Evolutionary conservation across 2,888 invertebrate species (phyloP).

Genomic region (Caenorhabditis sp.): DNA sequence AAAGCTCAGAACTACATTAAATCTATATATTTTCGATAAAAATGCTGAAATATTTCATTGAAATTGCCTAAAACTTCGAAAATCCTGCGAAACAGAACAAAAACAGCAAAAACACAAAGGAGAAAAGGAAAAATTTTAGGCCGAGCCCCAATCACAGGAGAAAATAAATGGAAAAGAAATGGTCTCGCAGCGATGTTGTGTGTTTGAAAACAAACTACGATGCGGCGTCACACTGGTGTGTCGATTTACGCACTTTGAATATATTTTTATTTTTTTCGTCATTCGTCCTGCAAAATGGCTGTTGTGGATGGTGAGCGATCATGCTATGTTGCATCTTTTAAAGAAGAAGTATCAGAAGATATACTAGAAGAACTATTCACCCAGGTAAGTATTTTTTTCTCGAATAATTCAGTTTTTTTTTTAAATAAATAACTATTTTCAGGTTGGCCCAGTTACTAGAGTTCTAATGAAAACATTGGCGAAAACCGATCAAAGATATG

Average conservation of each 20-base stretch:
- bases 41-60: no score
- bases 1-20: no score
- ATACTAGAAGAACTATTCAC: slow-evolving; percentile 58
- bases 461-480: slow-evolving; percentile 35
- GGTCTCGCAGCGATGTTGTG: slow-evolving; percentile 27
- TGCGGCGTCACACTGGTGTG: slow-evolving; percentile 10
- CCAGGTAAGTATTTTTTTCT: slow-evolving; percentile 34
- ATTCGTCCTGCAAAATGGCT: not conserved
- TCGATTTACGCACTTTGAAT: slow-evolving; percentile 21
- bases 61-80: not conserved
- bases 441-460: slow-evolving; percentile 53
- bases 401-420: not conserved
- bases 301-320: slow-evolving; percentile 40
- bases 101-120: slow-evolving; percentile 4
- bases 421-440: slow-evolving; percentile 5
- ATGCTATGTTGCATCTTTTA: slow-evolving; percentile 47
- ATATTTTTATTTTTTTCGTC: slow-evolving; percentile 11
- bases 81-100: slow-evolving; percentile 3
- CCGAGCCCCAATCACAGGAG: slow-evolving; percentile 1
- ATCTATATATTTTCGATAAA: no score
- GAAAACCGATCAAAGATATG: slow-evolving; percentile 36
- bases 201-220: slow-evolving; percentile 12
- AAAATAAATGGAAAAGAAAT: not conserved
- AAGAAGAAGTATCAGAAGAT: slow-evolving; percentile 44
- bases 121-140: slow-evolving; percentile 24